These are phyloP conservation scores for Lethocerus indicus DNA, from an alignment of 1,140 invertebrate species.

Conservation along the genomic window DNA sequence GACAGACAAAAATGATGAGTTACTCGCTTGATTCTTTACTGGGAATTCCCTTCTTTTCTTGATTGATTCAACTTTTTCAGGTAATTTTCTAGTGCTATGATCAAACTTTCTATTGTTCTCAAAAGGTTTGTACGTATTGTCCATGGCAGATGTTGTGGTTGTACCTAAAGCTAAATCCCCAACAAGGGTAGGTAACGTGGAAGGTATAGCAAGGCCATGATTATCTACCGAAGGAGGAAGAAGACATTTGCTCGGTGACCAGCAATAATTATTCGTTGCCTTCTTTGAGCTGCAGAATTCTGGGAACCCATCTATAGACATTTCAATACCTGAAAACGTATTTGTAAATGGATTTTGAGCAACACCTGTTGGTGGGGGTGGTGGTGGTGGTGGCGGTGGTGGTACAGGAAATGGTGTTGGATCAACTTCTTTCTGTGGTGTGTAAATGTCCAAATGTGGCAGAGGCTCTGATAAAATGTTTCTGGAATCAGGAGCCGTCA, in stretches of 20 bases:
- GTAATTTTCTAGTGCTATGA: slow-evolving; percentile 2
- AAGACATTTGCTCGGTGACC: slow-evolving; percentile 19
- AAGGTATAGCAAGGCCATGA: slow-evolving; percentile 19
- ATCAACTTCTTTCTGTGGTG: too few species aligned
- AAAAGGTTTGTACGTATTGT: slow-evolving; percentile 7
- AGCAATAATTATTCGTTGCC: slow-evolving; percentile 16
- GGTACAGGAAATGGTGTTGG: too few species aligned
- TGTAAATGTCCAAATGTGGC: too few species aligned
- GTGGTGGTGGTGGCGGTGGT: too few species aligned
- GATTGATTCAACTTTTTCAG: slow-evolving; percentile 5
- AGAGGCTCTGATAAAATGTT: too few species aligned
- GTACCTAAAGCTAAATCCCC: slow-evolving; percentile 23
- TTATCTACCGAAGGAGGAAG: slow-evolving; percentile 18
- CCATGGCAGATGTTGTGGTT: slow-evolving; percentile 12
- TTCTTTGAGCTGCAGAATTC: slow-evolving; percentile 10
- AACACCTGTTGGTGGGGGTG: too few species aligned
- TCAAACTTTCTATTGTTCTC: not conserved
- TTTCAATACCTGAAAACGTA: not conserved
- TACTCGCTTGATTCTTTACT: slow-evolving; percentile 14
- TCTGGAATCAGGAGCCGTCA: slow-evolving; percentile 33
- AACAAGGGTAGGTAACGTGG: slow-evolving; percentile 22
- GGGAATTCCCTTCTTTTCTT: slow-evolving; percentile 6
- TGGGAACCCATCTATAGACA: slow-evolving; percentile 7
- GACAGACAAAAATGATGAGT: slow-evolving; percentile 35
- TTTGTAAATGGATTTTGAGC: not conserved